A percentile compares a stretch with the other conserved stretches of the same genome.
Conservation (phyloP, 2,888 invertebrate genomes). For the Hermaeophaga mercurialis region DNA sequence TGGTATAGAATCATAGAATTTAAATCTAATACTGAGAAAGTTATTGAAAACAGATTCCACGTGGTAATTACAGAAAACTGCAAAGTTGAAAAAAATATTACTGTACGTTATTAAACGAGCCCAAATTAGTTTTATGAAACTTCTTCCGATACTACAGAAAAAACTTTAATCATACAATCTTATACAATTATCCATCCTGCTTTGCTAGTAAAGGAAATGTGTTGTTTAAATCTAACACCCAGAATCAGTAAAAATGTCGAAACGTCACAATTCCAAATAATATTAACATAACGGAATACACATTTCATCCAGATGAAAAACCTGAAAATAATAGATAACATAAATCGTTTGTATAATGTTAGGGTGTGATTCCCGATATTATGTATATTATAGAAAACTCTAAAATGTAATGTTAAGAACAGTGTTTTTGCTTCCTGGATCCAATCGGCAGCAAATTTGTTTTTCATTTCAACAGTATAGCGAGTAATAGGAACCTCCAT, state of each 20-base stretch:
- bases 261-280: constrained; percentile 48
- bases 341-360: constrained; percentile 23
- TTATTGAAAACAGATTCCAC: too few species aligned
- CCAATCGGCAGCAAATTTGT: constrained; percentile 87
- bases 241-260: constrained; percentile 43
- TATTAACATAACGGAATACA: constrained; percentile 20
- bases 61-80: too few species aligned
- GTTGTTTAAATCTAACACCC: too few species aligned
- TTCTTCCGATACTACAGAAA: too few species aligned
- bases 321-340: constrained; percentile 35
- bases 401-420: constrained; percentile 8
- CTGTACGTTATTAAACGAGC: too few species aligned
- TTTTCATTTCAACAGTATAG: constrained; percentile 89
- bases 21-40: too few species aligned
- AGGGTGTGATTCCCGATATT: neutral
- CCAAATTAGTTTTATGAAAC: too few species aligned
- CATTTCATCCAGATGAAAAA: constrained; percentile 26
- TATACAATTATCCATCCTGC: too few species aligned
- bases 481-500: constrained; percentile 90
- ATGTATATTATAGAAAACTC: neutral
- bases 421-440: constrained; percentile 79
- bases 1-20: too few species aligned
- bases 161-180: too few species aligned
- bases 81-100: too few species aligned
- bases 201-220: too few species aligned